Base-by-base conservation (phyloP, 1,140 invertebrate genomes). In the Trypoxylus dichotomus region DNA sequence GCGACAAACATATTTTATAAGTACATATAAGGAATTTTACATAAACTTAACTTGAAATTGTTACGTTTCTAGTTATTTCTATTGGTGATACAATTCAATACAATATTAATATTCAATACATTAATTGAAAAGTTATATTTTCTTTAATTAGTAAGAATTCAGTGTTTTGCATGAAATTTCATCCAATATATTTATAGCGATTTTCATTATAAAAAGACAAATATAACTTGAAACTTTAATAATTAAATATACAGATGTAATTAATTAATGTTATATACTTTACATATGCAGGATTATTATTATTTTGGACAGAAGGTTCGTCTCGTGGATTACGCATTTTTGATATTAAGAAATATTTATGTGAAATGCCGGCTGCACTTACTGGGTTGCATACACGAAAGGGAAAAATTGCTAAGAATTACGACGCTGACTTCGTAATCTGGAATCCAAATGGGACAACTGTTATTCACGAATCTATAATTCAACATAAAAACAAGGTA, bases 361-460 rank as follows among this genome's bases (percentile, higher is more conserved):
- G 89, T 79, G 80, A 83, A 41, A 88, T 88, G 19, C 91, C 93
- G 1, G 91, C 93, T 1, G 85, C 87, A 60, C 84, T 94, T 1
- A 90, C 90, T 76, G 90, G 91, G 10, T 85, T 94, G 8, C 85
- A 90, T 25, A 76, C 87, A 10, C 82, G 86, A 3, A 93, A 93
- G 84, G 92, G 92, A 0, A 84, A 87, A 54, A 85, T 94, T 7
- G 84, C 86, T 58, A 83, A 86, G 19, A 92, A 92, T n/a, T 88
- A 89, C 79, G 92, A 94, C 82, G 93, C 92, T 0, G 93, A 94
- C 85, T 90, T 94, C 76, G 90, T 93, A 42, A 88, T 93, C 32
- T 94, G 92, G 88, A 87, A 92, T 84, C 92, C 92, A 0, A 88
- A 92, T 3, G 87, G 88, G 68, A 85, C 85, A n/a, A 91, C 90